These are phyloP conservation scores for Periphyllus acericola DNA, from an alignment of 2,888 invertebrate species.

Conservation along the genomic window DNA sequence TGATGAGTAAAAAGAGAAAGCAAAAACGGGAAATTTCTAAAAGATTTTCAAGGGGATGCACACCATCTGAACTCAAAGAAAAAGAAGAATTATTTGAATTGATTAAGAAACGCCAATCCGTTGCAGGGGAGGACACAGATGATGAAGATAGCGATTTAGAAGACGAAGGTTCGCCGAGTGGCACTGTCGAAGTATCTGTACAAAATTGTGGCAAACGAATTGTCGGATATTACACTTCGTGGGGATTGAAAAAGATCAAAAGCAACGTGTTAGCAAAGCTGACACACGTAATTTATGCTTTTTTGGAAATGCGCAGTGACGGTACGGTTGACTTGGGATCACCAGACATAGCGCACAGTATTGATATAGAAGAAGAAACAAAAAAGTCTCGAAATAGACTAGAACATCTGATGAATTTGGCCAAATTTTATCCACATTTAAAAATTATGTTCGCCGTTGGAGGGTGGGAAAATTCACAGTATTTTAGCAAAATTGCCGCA, in stretches of 20 bases:
- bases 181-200: neutral
- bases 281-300: slow-evolving; percentile 63
- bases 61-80: neutral
- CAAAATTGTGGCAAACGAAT: slow-evolving; percentile 62
- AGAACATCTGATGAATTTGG: slow-evolving; percentile 52
- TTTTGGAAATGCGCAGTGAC: slow-evolving; percentile 62
- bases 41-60: slow-evolving; percentile 4
- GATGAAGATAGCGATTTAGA: slow-evolving; percentile 19
- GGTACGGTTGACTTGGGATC: slow-evolving; percentile 61
- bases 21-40: neutral
- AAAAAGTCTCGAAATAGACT: slow-evolving; percentile 49
- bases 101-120: neutral
- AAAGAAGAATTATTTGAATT: slow-evolving; percentile 24
- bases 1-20: slow-evolving; percentile 16
- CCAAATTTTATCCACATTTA: slow-evolving; percentile 47
- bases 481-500: slow-evolving; percentile 61
- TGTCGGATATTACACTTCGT: slow-evolving; percentile 63
- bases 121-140: slow-evolving; percentile 1
- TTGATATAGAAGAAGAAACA: slow-evolving; percentile 55
- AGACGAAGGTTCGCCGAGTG: neutral
- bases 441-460: slow-evolving; percentile 63
- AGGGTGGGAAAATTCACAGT: slow-evolving; percentile 63
- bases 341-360: slow-evolving; percentile 58
- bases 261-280: slow-evolving; percentile 52
- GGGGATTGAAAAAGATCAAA: slow-evolving; percentile 62